Conservation (phyloP, 1,140 invertebrate species). For the Lepeophtheirus salmonis region DNA sequence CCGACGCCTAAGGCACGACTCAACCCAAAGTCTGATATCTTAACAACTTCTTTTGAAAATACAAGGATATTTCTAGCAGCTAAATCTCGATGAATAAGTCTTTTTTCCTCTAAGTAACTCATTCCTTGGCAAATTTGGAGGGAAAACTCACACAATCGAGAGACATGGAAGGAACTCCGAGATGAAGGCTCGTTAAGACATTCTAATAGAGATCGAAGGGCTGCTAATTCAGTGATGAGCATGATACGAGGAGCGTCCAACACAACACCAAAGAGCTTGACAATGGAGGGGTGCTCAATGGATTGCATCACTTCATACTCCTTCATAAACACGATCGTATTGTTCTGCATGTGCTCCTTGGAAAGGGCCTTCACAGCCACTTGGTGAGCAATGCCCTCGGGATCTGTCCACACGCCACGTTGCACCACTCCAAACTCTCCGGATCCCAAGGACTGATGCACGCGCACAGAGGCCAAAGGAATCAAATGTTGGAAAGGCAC, state of each 20-base stretch:
- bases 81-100: conserved; percentile 82
- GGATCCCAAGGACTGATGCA: conserved; percentile 81
- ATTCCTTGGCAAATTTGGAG: conserved; percentile 90
- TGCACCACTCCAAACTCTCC: conserved; percentile 96
- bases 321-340: conserved; percentile 87
- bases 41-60: conserved; percentile 85
- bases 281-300: conserved; percentile 89
- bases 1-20: conserved; percentile 86
- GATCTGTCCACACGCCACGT: conserved; percentile 91
- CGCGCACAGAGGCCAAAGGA: conserved; percentile 69
- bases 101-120: conserved; percentile 79
- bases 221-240: conserved; percentile 88
- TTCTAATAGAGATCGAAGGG: conserved; percentile 76
- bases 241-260: conserved; percentile 81
- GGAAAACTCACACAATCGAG: conserved; percentile 70
- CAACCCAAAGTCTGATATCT: conserved; percentile 93
- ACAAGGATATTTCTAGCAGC: conserved; percentile 88
- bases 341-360: conserved; percentile 79
- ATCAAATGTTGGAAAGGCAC: conserved; percentile 87
- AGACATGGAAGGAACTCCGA: conserved; percentile 65
- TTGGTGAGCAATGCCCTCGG: conserved; percentile 63
- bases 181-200: conserved; percentile 76
- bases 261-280: conserved; percentile 88
- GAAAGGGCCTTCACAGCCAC: conserved; percentile 93
- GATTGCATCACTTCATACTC: conserved; percentile 96